phyloP scores from a whole-genome alignment of 2,888 invertebrate genomes.

The Laspeyria flexula region DNA sequence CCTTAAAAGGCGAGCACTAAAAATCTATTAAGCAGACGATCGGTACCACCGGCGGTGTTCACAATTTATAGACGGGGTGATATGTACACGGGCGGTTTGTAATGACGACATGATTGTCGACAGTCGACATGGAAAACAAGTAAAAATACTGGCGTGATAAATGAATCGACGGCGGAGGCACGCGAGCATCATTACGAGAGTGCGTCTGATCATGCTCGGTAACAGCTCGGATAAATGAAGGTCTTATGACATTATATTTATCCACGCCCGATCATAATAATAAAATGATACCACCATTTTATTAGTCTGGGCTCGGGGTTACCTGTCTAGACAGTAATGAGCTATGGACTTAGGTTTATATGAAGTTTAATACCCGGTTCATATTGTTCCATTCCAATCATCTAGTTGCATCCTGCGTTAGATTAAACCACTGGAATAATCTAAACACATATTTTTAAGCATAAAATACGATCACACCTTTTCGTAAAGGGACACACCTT shows the following conservation, averaged over 20 bases:
- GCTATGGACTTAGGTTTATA: background rate
- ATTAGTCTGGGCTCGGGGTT: conserved; percentile 19
- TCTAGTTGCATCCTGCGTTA: no score
- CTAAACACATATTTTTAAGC: no score
- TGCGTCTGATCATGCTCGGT: conserved; percentile 39
- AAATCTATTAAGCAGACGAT: conserved; percentile 75
- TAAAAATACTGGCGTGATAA: conserved; percentile 81
- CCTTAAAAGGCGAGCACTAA: conserved; percentile 66
- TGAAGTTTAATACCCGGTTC: no score
- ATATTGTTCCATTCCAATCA: no score
- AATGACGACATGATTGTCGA: conserved; percentile 84
- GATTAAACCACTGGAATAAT: no score
- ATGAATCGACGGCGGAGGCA: conserved; percentile 67
- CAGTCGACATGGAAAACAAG: conserved; percentile 79
- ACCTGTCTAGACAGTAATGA: conserved; percentile 39
- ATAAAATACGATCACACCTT: no score
- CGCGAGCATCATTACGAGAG: conserved; percentile 72
- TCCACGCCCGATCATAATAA: conserved; percentile 23
- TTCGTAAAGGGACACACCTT: no score
- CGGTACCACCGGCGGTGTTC: conserved; percentile 77
- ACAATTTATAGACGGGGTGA: conserved; percentile 80
- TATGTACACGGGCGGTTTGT: conserved; percentile 74
- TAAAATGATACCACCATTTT: conserved; percentile 32
- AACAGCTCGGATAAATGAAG: conserved; percentile 31
- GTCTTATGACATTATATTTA: conserved; percentile 37